Evolutionary conservation across 1,140 invertebrate genomes (phyloP), one percentile per base, ranked within the genome.

Genomic region (Sitobion miscanthi): DNA sequence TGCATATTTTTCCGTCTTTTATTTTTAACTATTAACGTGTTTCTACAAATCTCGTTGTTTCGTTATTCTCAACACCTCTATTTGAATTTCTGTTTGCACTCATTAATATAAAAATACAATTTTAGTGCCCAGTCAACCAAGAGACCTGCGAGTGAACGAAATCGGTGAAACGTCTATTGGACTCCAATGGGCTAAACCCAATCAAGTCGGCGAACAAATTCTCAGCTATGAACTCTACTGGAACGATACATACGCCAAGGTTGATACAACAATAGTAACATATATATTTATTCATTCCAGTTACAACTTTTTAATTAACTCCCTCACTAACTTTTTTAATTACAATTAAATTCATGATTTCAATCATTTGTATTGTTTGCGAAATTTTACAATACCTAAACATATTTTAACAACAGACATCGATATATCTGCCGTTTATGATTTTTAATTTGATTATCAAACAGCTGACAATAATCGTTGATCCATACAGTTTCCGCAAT

Each of bases 191-290:
- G 97, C 96, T 91, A 97, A 97, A 95, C 99, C 99, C 30, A 96
- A 97, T 94, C 98, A 99, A 96, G 97, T 98, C 92, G 97, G 97
- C 91, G 98, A 99, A 95, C 98, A 97, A 95, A 99, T 99, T 95
- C 97, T 98, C 83, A 98, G 98, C 94, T 99, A 99, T 96, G 98
- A 99, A 96, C 96, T 99, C 6, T 99, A 99, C 95, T 99, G 98
- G 98, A 99, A 99, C 95, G 98, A 99, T 95, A 99, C 98, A 45
- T 99, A 98, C 94, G 97, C 98, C 21, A 98, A 98, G 96, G 97
- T 98, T 30, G 95, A 96, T 95, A 94, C 23, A 57, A 47, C 7
- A 62, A 93, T 42, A 42, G 52, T 42, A 38, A 57, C 49, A 90
- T 69, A 69, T 93, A 62, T 21, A 54, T 54, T 21, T 82, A 62